These are phyloP conservation scores for Sarcophilus harrisii DNA, from an alignment of 2,797 vertebrate species.

Conservation along the genomic window DNA sequence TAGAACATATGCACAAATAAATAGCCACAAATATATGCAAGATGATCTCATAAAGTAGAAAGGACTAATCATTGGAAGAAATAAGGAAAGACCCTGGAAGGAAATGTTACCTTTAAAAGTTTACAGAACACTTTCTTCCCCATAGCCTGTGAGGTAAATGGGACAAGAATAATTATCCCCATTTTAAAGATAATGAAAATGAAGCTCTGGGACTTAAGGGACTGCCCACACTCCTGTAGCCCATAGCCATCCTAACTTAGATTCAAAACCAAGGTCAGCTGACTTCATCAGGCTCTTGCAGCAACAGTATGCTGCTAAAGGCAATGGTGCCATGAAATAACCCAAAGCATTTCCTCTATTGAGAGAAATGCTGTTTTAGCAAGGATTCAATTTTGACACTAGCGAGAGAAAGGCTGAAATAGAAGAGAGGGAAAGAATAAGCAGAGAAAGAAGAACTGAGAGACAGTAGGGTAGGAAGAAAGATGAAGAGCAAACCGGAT, in stretches of 20 bases:
- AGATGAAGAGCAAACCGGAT: slow-evolving; percentile 12
- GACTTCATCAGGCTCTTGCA: neutral
- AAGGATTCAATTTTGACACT: neutral
- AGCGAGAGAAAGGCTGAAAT: neutral
- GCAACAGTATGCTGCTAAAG: neutral
- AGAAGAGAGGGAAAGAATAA: slow-evolving; percentile 10
- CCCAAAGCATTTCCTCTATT: neutral
- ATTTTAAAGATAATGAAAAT: neutral
- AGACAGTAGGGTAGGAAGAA: slow-evolving; percentile 1
- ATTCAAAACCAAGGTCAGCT: neutral
- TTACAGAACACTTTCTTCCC: neutral
- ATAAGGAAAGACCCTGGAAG: no score
- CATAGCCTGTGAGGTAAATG: neutral
- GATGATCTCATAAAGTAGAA: neutral
- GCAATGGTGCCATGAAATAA: neutral
- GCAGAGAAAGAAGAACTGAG: neutral
- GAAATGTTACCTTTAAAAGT: neutral
- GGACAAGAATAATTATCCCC: neutral
- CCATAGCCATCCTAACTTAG: neutral
- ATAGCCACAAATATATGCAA: neutral
- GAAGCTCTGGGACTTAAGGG: neutral
- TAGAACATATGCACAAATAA: neutral
- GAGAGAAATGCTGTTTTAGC: neutral
- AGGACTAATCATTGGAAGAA: neutral
- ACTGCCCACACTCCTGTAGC: neutral